Conservation (phyloP, 2,797 vertebrate species). For the Pagetopsis macropterus region DNA sequence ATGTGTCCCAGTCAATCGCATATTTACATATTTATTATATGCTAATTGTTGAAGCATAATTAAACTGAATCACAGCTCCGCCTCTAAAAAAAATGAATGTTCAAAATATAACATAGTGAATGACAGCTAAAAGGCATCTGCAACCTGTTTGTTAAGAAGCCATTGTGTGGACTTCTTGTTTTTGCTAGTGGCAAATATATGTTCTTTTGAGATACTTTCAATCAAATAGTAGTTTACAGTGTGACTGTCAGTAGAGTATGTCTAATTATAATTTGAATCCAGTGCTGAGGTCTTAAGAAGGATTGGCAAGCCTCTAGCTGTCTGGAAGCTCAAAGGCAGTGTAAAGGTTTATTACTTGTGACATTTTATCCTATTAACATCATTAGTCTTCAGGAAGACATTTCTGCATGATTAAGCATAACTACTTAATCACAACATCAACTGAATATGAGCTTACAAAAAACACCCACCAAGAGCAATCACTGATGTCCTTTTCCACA, state of each 20-base stretch:
- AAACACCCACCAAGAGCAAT: neutral
- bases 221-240: slow-evolving; percentile 11
- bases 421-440: slow-evolving; percentile 5
- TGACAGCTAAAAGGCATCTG: neutral
- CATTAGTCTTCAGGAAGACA: slow-evolving; percentile 3
- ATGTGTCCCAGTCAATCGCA: neutral
- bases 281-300: neutral
- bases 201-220: neutral
- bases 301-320: neutral
- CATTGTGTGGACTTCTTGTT: neutral
- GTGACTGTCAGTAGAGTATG: neutral
- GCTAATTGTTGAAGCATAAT: slow-evolving; percentile 23
- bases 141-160: slow-evolving; percentile 10
- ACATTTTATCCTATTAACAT: slow-evolving; percentile 17
- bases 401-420: neutral
- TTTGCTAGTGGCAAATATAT: neutral
- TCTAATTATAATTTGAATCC: slow-evolving; percentile 11
- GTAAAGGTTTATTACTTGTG: slow-evolving; percentile 18
- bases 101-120: slow-evolving; percentile 25
- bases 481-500: neutral
- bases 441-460: neutral
- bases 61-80: slow-evolving; percentile 17
- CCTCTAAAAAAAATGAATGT: slow-evolving; percentile 19
- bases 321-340: slow-evolving; percentile 17
- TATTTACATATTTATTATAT: slow-evolving; percentile 33